These are phyloP conservation scores for Leucoraja erinaceus DNA, from an alignment of 2,113 vertebrate genomes.

Conservation along the genomic window DNA sequence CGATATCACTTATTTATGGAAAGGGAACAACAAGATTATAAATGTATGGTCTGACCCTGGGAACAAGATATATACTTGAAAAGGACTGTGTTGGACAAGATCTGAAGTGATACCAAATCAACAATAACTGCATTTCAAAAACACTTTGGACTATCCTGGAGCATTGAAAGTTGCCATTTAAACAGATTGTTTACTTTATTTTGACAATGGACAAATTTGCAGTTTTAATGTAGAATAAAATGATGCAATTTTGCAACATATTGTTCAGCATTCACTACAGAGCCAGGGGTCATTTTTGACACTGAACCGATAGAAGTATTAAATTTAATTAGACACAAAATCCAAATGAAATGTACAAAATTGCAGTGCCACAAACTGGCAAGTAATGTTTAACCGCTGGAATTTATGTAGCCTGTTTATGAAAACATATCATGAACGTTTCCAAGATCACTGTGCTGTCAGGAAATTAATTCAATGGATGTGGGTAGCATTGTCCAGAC, in stretches of 20 bases:
- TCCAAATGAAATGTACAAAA: background rate
- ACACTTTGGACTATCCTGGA: too few species aligned
- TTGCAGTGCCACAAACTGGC: background rate
- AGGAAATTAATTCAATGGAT: too few species aligned
- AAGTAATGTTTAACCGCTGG: background rate
- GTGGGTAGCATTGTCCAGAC: too few species aligned
- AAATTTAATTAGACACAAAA: background rate
- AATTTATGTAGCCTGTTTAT: too few species aligned
- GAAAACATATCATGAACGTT: background rate
- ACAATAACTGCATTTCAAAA: too few species aligned
- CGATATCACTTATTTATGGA: background rate
- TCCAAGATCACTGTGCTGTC: too few species aligned
- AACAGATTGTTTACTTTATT: background rate
- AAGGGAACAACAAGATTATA: background rate
- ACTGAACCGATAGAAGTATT: background rate
- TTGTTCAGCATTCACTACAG: background rate
- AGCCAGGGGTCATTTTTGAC: background rate
- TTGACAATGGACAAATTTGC: background rate
- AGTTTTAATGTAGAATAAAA: background rate
- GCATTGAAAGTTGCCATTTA: too few species aligned
- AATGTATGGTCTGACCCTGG: background rate
- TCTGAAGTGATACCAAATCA: too few species aligned
- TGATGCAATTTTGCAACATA: too few species aligned
- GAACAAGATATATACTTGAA: background rate
- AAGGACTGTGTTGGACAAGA: background rate